Percentiles rank a stretch among this genome's conserved stretches.
phyloP scores from a whole-genome alignment of 2,888 invertebrate species.

The Trichogramma dendrolimi region DNA sequence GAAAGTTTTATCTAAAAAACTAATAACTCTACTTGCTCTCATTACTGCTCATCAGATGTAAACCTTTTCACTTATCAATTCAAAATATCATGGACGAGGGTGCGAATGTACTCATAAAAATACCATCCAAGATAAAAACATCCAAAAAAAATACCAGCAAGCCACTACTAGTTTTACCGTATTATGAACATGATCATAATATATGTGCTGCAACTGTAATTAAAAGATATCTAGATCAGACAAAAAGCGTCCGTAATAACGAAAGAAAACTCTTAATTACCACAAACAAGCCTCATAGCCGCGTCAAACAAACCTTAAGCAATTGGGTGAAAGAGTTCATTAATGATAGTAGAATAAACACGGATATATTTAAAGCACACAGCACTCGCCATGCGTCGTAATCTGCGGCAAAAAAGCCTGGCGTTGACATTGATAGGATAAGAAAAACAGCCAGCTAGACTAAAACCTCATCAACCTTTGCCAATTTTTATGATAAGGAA shows the following conservation, averaged over 20 bases:
- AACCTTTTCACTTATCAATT: background rate
- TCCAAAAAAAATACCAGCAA: background rate
- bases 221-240: background rate
- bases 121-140: slow-evolving; percentile 4
- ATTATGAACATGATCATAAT: background rate
- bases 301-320: background rate
- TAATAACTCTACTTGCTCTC: slow-evolving; percentile 4
- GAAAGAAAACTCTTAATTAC: too few relatives aligned
- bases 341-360: background rate
- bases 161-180: background rate
- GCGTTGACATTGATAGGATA: background rate
- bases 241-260: background rate
- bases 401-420: background rate
- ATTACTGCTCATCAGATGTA: slow-evolving; percentile 8
- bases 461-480: background rate
- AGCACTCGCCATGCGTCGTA: background rate
- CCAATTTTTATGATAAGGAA: background rate
- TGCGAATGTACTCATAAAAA: background rate
- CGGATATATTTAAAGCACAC: background rate
- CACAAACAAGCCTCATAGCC: background rate
- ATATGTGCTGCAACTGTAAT: background rate
- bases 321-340: background rate
- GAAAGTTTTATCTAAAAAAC: slow-evolving; percentile 5
- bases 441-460: background rate
- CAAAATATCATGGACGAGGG: background rate